Evolutionary conservation across 2,113 vertebrate species (phyloP), one percentile per base, ranked within the genome.

Genomic region (Odocoileus hemionus): DNA sequence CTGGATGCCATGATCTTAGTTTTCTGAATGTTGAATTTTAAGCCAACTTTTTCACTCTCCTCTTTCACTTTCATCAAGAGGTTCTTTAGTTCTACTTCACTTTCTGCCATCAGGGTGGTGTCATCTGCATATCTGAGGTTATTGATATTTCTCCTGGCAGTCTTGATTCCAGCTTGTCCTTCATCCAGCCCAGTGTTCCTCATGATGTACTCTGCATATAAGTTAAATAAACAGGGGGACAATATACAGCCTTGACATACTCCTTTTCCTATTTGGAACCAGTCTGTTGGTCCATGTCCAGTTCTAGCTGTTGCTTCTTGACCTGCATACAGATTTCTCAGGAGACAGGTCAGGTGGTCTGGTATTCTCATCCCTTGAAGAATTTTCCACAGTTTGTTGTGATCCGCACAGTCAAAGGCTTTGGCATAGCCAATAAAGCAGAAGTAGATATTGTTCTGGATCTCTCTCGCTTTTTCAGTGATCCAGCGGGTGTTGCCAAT

Each of bases 231-330:
- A 19, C n/a, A 70, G 19, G 67, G 67, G 36, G 0, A 70, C 67
- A 70, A 0, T 70, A 70, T 70, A 70, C 4, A 70, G n/a, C n/a
- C 9, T 39, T 70, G 67, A 70, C 0, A 0, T 2, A 23, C n/a
- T 36, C 67, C n/a, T 70, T 70, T 70, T 0, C 67, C 19, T 0
- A 70, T 70, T 21, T 70, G 67, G n/a, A 70, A 70, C n/a, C n/a
- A 36, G 19, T 70, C 67, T 70, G 67, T 67, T 21, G 64, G 36
- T 39, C 67, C 67, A 36, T 70, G 67, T 70, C 67, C 67, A 23
- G n/a, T 36, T 70, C 19, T 36, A 12, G 12, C 67, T 70, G n/a
- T 36, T 70, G 2, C 67, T 70, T 23, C n/a, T 1, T 70, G 67
- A 70, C n/a, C 19, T 70, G 67, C 10, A 1, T 70, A 70, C 5